These are phyloP conservation scores for Allacma fusca DNA, from an alignment of 2,888 invertebrate species.

Conservation along the genomic window DNA sequence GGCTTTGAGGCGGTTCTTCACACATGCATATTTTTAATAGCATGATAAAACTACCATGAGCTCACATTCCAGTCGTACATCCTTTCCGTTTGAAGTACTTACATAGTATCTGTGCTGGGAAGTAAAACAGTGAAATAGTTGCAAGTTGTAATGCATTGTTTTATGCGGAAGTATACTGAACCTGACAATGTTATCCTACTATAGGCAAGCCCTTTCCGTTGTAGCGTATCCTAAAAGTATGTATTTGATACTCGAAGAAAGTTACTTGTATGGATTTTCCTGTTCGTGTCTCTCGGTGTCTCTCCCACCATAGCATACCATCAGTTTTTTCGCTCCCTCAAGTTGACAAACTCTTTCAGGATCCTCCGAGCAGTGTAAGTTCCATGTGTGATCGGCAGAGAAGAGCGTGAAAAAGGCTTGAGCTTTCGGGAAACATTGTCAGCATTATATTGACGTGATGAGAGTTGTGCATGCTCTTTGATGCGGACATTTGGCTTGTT, in stretches of 20 bases:
- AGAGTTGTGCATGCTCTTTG: constrained; percentile 22
- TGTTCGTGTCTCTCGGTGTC: neutral
- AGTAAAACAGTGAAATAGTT: too few species aligned
- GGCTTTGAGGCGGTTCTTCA: too few species aligned
- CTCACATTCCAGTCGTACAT: too few species aligned
- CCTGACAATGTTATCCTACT: too few species aligned
- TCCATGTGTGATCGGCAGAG: neutral
- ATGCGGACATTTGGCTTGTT: constrained; percentile 20
- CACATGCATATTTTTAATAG: too few species aligned
- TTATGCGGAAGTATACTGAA: too few species aligned
- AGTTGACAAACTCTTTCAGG: neutral
- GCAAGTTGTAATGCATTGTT: too few species aligned
- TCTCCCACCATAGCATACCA: neutral
- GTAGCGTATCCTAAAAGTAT: too few species aligned
- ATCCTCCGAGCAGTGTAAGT: neutral
- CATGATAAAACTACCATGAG: too few species aligned
- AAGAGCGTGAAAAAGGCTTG: constrained; percentile 7
- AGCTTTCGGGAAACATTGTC: neutral
- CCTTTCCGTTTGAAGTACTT: too few species aligned
- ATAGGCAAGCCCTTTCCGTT: too few species aligned
- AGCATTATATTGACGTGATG: neutral
- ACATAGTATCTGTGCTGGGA: too few species aligned
- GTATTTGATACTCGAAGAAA: constrained; percentile 22
- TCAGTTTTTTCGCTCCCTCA: neutral
- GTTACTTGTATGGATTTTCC: constrained; percentile 39